phyloP scores from a whole-genome alignment of 2,797 vertebrate genomes.

The Melanotaenia trifasciata region DNA sequence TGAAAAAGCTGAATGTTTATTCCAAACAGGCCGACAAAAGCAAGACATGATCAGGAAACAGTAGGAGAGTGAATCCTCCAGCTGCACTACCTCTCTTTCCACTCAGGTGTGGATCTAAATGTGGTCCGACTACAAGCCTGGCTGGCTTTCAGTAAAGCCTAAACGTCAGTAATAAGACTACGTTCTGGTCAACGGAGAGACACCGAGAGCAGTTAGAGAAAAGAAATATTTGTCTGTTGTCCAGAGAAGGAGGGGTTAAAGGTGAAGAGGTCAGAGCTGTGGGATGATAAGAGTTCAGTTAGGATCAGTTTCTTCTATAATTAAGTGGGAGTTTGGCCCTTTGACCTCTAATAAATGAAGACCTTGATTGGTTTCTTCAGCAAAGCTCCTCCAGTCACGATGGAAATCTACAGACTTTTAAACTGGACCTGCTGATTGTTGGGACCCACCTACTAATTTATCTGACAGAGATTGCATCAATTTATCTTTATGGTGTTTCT shows the following conservation, averaged over 20 bases:
- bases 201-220: neutral
- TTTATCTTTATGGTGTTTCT: slow-evolving; percentile 27
- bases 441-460: slow-evolving; percentile 46
- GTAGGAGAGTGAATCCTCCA: too few relatives aligned
- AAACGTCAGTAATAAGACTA: neutral
- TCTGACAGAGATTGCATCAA: neutral
- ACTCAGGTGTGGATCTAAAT: too few relatives aligned
- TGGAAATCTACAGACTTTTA: slow-evolving; percentile 33
- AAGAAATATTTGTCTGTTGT: neutral
- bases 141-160: neutral
- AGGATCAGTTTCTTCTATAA: slow-evolving; percentile 22
- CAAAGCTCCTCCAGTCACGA: slow-evolving; percentile 18
- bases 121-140: neutral
- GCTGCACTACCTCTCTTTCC: too few relatives aligned
- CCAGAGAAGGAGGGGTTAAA: neutral
- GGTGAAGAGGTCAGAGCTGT: slow-evolving; percentile 31
- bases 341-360: slow-evolving; percentile 55
- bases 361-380: slow-evolving; percentile 42
- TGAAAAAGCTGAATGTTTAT: too few relatives aligned
- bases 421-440: slow-evolving; percentile 26
- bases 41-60: too few relatives aligned
- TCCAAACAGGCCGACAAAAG: too few relatives aligned
- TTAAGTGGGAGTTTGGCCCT: slow-evolving; percentile 19
- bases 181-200: neutral
- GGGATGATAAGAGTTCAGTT: neutral